Conservation (phyloP, 2,888 invertebrate genomes). For the Teleiodes luculella region DNA sequence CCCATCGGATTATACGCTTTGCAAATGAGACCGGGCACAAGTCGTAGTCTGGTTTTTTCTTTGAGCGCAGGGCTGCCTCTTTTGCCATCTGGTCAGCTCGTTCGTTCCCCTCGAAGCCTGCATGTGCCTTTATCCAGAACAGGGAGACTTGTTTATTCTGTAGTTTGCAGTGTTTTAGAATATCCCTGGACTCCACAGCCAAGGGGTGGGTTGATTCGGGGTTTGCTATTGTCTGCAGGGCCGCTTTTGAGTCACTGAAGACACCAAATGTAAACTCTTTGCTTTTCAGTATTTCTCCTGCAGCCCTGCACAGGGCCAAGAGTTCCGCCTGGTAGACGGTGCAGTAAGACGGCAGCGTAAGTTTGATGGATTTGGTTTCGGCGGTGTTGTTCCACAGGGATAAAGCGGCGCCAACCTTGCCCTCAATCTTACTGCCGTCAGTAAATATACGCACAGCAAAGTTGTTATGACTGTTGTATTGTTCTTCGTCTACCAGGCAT, state of each 20-base stretch:
- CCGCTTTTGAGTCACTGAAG: background rate
- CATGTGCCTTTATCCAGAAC: background rate
- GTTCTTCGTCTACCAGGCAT: constrained; percentile 1
- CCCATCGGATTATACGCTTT: background rate
- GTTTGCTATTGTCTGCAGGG: background rate
- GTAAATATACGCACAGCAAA: background rate
- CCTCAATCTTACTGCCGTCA: background rate
- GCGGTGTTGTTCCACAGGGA: background rate
- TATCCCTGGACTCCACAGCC: background rate
- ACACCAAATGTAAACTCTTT: background rate
- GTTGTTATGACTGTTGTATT: background rate
- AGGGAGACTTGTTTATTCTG: background rate
- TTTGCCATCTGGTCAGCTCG: background rate
- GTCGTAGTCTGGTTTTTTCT: background rate
- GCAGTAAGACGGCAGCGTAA: background rate
- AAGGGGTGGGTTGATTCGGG: background rate
- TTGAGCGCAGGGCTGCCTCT: background rate
- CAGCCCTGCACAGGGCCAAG: background rate
- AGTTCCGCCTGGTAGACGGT: background rate
- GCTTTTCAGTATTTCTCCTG: background rate
- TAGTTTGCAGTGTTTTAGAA: background rate
- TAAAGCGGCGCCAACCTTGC: background rate
- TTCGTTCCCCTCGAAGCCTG: background rate
- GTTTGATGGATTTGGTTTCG: background rate
- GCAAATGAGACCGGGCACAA: background rate